phyloP scores from a whole-genome alignment of 2,113 vertebrate species.

The Misgurnus anguillicaudatus region DNA sequence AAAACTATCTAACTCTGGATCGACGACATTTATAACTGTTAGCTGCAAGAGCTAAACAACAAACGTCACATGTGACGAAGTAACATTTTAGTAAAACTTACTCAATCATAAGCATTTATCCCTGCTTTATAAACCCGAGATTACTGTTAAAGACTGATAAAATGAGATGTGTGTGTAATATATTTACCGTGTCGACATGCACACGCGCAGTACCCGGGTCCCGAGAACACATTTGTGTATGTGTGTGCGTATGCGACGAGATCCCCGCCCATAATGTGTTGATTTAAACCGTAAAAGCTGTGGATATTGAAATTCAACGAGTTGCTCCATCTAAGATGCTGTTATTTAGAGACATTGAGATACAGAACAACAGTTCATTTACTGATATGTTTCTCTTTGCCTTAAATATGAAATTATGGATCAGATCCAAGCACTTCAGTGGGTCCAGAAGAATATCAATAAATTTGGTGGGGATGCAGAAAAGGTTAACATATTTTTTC shows the following conservation, averaged over 20 bases:
- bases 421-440: slow-evolving; percentile 77
- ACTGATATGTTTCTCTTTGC: slow-evolving; percentile 5
- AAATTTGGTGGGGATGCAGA: slow-evolving; percentile 78
- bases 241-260: neutral
- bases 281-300: neutral
- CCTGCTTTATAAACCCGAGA: neutral
- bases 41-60: too few relatives aligned
- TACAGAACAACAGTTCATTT: neutral
- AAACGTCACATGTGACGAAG: neutral
- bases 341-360: neutral
- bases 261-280: too few relatives aligned
- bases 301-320: neutral
- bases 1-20: too few relatives aligned
- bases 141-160: too few relatives aligned
- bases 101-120: neutral
- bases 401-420: slow-evolving; percentile 79
- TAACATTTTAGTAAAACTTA: neutral
- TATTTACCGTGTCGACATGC: slow-evolving; percentile 15
- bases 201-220: neutral
- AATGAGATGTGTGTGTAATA: neutral
- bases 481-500: slow-evolving; percentile 77
- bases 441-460: slow-evolving; percentile 78
- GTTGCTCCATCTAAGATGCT: neutral
- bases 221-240: neutral
- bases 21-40: too few relatives aligned